These are phyloP conservation scores for Oreonectes daqikongensis DNA, from an alignment of 2,797 vertebrate species.

Conservation along the genomic window DNA sequence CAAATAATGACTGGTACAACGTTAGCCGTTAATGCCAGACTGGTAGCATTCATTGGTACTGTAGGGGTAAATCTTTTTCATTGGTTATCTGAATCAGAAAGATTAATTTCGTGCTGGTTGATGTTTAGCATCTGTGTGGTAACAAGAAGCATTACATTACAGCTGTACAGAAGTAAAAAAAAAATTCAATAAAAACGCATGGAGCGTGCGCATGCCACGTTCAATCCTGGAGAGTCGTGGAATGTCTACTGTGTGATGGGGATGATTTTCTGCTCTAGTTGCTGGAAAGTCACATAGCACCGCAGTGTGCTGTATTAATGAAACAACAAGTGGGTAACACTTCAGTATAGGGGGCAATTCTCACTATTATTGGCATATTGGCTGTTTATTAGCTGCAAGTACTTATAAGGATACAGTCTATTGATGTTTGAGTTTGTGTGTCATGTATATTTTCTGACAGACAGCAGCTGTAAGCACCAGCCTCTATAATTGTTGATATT, in stretches of 20 bases:
- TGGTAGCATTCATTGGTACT: no score
- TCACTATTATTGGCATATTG: no score
- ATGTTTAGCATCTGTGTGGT: not conserved
- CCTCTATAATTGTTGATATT: conserved; percentile 16
- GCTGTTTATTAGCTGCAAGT: no score
- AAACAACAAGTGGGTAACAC: conserved; percentile 24
- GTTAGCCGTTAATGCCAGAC: no score
- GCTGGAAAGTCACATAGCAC: conserved; percentile 2
- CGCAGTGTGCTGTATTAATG: not conserved
- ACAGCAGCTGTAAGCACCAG: not conserved
- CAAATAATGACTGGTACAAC: no score
- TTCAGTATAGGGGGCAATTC: no score
- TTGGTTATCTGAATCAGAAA: no score
- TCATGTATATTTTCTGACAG: not conserved
- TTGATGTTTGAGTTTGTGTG: not conserved
- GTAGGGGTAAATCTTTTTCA: no score
- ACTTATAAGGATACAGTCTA: not conserved
- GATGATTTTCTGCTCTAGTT: conserved; percentile 52
- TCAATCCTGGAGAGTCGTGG: conserved; percentile 10
- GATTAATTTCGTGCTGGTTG: not conserved
- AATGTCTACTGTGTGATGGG: no score
- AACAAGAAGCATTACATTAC: not conserved
- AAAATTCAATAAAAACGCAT: not conserved
- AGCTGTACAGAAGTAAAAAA: no score
- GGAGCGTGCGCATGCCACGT: not conserved